Base-by-base conservation (phyloP, 2,888 invertebrate genomes). In the Xylota segnis region DNA sequence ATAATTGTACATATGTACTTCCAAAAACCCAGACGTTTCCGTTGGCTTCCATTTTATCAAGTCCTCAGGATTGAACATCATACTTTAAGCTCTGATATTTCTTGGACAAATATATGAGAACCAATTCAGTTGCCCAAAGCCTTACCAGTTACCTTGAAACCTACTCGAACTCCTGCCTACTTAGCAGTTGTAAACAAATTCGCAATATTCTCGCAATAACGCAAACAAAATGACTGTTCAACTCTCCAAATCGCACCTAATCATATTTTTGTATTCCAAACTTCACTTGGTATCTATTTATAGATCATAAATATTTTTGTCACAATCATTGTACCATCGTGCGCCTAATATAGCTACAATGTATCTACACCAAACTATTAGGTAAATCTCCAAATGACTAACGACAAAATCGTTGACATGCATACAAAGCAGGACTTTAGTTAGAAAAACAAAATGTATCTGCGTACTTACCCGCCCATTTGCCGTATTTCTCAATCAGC, bases 391-490 rank as follows among this genome's bases (percentile, higher is more conserved):
- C 27, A 29, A 54, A 2, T 14, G 0, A 14, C n/a, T 32, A 5
- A 9, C 23, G 34, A 27, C 12, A 10, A 23, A n/a, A 52, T 2
- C 52, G n/a, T 29, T 52, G 23, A 18, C 37, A 27, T 43, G 54
- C 54, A 68, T 68, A 52, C 66, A 52, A 68, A 68, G 27, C 34
- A n/a, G 18, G 12, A 40, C 4, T 32, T 18, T 5, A n/a, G n/a
- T n/a, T n/a, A n/a, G 5, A 14, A n/a, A 5, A 5, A 6, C 14
- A 43, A 43, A 16, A 34, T 32, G 32, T 1, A n/a, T 58, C 9
- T 23, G 14, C n/a, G 7, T 43, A 93, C 95, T 95, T 91, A 97
- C 97, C 96, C 90, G 97, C 97, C 97, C 98, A 98, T 83, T 95
- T 93, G 89, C 98, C 98, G 91, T 94, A 97, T 90, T 94, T 95